Percentiles rank a stretch among this genome's conserved stretches.
phyloP scores from a whole-genome alignment of 2,113 vertebrate genomes.

The Brienomyrus brachyistius region DNA sequence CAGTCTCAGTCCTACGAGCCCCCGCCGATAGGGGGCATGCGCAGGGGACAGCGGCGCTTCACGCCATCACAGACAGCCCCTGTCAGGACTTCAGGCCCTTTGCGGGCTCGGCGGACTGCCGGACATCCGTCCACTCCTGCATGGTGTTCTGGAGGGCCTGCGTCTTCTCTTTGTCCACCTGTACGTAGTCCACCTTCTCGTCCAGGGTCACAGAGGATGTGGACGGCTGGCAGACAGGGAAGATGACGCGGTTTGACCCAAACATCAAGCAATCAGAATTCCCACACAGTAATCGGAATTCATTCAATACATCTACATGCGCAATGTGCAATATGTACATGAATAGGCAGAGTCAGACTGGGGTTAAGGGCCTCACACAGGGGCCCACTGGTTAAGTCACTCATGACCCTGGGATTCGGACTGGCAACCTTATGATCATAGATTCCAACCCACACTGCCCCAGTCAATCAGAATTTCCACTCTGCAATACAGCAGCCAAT shows the following conservation, averaged over 20 bases:
- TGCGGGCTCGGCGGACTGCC: constrained; percentile 83
- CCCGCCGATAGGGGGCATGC: not conserved
- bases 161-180: constrained; percentile 97
- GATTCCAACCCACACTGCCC: not conserved
- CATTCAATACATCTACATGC: not conserved
- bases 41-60: not conserved
- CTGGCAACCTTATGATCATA: not conserved
- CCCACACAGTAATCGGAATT: not conserved
- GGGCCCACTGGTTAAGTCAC: not conserved
- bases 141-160: constrained; percentile 95
- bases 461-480: not conserved
- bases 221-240: constrained; percentile 70
- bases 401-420: not conserved
- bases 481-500: constrained; percentile 4
- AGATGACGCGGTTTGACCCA: not conserved
- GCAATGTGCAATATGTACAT: not conserved
- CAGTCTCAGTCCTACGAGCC: not conserved
- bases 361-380: not conserved
- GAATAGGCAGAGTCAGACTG: not conserved
- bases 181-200: constrained; percentile 97
- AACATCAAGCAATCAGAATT: not conserved
- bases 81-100: constrained; percentile 78
- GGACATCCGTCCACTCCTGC: constrained; percentile 98
- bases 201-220: constrained; percentile 88
- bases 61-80: constrained; percentile 10